A percentile compares a stretch with the other conserved stretches of the same genome.
phyloP scores from a whole-genome alignment of 2,888 invertebrate genomes.

The Cetonia aurata region DNA sequence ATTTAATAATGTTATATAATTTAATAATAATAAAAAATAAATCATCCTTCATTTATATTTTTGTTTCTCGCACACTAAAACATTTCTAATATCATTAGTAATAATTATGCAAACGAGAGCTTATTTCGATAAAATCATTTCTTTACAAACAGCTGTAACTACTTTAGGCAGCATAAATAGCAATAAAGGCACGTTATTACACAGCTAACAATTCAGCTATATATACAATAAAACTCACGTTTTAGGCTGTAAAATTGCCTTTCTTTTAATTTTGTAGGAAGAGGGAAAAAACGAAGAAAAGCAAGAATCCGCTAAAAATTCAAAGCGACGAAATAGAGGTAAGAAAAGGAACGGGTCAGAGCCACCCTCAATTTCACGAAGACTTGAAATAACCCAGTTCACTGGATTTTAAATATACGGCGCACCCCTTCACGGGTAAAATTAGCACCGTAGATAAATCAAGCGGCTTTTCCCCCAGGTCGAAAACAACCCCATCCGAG shows the following conservation, averaged over 20 bases:
- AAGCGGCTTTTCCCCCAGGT: conserved; percentile 39
- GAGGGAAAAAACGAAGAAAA: not conserved
- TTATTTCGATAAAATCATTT: too few relatives aligned
- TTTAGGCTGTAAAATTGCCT: not conserved
- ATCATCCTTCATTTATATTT: too few relatives aligned
- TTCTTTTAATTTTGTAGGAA: conserved; percentile 17
- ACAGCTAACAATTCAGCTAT: too few relatives aligned
- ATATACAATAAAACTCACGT: too few relatives aligned
- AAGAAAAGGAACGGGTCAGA: conserved; percentile 23
- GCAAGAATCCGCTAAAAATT: conserved; percentile 29
- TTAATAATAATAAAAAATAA: too few relatives aligned
- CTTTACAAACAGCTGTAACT: too few relatives aligned
- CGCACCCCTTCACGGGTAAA: conserved; percentile 45
- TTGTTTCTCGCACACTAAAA: too few relatives aligned
- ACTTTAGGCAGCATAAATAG: too few relatives aligned
- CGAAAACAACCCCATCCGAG: conserved; percentile 39
- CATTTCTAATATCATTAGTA: too few relatives aligned
- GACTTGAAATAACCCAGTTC: conserved; percentile 46
- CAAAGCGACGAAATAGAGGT: conserved; percentile 13
- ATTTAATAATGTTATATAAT: too few relatives aligned
- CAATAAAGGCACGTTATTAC: too few relatives aligned
- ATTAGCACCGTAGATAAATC: conserved; percentile 47
- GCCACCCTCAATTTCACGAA: conserved; percentile 39
- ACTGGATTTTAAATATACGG: conserved; percentile 46
- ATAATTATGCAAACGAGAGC: too few relatives aligned